Evolutionary conservation across 2,888 invertebrate species (phyloP), one percentile per base, ranked within the genome.

Genomic region (Hydrotaea diabolus): DNA sequence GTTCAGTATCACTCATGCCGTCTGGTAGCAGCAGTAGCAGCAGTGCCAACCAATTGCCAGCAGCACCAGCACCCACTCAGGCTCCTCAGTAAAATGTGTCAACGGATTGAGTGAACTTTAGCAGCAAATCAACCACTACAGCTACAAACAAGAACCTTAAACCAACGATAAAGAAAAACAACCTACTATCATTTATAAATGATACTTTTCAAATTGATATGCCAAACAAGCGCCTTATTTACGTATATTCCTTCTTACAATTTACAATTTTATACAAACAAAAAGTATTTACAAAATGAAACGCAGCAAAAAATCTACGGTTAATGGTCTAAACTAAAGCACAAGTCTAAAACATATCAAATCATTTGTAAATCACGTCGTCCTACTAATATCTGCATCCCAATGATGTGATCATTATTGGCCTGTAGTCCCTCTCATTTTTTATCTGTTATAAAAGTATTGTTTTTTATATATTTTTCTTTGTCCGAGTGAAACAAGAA

Each of bases 1-100:
- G 89, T 91, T 23, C 87, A 91, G 91, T 90, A 36, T 89, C 91
- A 31, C 86, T 89, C 79, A 87, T 91, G 88, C 91, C 91, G 55
- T 85, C 91, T 19, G 88, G 91, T 79, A 88, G 90, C 87, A 87
- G 88, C 86, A 88, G 87, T 85, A 85, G 86, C 86, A 87, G 77
- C 75, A 84, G 87, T 1, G 83, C 31, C 31, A 31, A 31, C 79
- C 69, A 69, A 39, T 83, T 64, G 69, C 79, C 85, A 9, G 77
- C 31, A 31, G 31, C 31, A 2, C 31, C 31, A n/a, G n/a, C 85
- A 36, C 85, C 86, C 36, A 85, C 87, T 13, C 77, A 74, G 49
- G 55, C 57, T 59, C 77, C 69, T 53, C 59, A 80, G 2, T 62
- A 77, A 77, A 26, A 46, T n/a, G n/a, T 46, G 1, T 69, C 23